phyloP scores from a whole-genome alignment of 2,888 invertebrate genomes.

The Agrotis exclamationis region DNA sequence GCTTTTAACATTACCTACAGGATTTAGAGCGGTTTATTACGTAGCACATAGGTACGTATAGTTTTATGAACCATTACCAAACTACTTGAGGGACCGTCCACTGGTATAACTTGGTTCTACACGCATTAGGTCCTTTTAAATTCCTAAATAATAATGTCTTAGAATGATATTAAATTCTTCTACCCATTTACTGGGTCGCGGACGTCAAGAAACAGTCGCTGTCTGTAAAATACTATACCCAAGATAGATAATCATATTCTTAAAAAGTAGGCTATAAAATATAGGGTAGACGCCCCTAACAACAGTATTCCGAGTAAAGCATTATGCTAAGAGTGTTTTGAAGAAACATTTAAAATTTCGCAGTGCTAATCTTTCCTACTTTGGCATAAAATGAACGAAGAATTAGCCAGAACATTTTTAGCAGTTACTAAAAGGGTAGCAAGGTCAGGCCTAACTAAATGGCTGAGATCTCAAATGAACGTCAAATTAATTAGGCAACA shows the following conservation, averaged over 20 bases:
- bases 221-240: background rate
- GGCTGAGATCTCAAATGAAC: conserved; percentile 17
- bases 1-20: conserved; percentile 35
- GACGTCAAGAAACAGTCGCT: background rate
- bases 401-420: conserved; percentile 30
- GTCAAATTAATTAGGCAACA: conserved; percentile 14
- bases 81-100: background rate
- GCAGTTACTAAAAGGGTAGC: conserved; percentile 16
- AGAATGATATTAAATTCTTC: background rate
- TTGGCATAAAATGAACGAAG: conserved; percentile 14
- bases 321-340: background rate
- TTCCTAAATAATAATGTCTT: background rate
- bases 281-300: no score
- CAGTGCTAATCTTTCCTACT: conserved; percentile 4
- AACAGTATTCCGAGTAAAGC: background rate
- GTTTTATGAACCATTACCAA: conserved; percentile 25
- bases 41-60: conserved; percentile 6
- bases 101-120: no score
- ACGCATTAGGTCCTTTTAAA: background rate
- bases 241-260: no score
- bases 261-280: background rate
- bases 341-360: conserved; percentile 13
- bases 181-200: background rate
- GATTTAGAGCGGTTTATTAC: conserved; percentile 31
- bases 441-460: conserved; percentile 24